phyloP scores from a whole-genome alignment of 2,888 invertebrate species.

The Antheraea assamensis region DNA sequence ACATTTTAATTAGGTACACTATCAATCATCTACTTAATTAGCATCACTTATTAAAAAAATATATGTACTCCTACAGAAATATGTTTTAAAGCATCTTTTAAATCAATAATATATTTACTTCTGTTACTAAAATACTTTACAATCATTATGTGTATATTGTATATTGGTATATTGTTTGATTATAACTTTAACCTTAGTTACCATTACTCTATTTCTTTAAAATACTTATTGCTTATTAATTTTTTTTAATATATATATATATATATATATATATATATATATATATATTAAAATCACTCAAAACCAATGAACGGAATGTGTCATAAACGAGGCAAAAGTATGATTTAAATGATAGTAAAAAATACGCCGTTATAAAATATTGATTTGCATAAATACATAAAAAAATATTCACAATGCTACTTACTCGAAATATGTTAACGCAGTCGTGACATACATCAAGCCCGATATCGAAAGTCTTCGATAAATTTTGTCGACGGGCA shows the following conservation, averaged over 20 bases:
- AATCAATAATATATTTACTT: background rate
- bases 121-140: background rate
- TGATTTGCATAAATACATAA: background rate
- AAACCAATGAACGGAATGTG: background rate
- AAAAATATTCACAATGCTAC: background rate
- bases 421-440: background rate
- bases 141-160: too few relatives aligned
- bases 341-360: background rate
- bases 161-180: too few relatives aligned
- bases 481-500: background rate
- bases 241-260: too few relatives aligned
- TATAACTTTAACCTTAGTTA: too few relatives aligned
- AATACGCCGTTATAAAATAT: background rate
- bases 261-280: too few relatives aligned
- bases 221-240: background rate
- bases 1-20: constrained; percentile 42
- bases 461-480: background rate
- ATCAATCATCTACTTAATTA: constrained; percentile 36
- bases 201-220: too few relatives aligned
- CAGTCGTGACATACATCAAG: background rate
- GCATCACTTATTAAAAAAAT: constrained; percentile 17
- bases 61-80: background rate
- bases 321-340: background rate
- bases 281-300: background rate
- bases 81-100: background rate